These are phyloP conservation scores for Torymus aiolomorphi DNA, from an alignment of 2,888 invertebrate genomes.

Conservation along the genomic window DNA sequence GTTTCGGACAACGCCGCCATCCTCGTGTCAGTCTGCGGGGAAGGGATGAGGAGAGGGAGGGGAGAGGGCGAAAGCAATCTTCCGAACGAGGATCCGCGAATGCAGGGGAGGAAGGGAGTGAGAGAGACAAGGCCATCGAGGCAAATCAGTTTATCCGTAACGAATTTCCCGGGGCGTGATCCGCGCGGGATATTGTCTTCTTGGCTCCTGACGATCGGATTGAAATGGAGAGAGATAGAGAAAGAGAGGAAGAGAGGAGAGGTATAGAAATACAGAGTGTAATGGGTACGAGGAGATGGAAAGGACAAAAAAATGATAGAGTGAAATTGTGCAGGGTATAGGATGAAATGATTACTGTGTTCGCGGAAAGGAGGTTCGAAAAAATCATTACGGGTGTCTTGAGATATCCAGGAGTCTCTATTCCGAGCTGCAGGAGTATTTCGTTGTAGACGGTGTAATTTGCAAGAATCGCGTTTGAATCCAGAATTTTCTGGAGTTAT, in stretches of 20 bases:
- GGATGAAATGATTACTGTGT: conserved; percentile 32
- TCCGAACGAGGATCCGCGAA: not conserved
- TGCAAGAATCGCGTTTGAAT: no score
- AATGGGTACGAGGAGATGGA: not conserved
- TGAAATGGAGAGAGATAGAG: conserved; percentile 10
- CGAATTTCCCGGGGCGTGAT: conserved; percentile 49
- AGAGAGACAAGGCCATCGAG: conserved; percentile 33
- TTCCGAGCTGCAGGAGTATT: no score
- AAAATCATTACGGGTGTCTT: no score
- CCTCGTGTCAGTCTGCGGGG: conserved; percentile 23
- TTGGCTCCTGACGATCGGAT: conserved; percentile 45
- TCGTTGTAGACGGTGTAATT: no score
- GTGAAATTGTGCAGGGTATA: conserved; percentile 8
- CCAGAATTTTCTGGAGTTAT: no score
- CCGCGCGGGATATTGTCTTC: conserved; percentile 37
- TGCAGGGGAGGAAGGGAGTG: no score
- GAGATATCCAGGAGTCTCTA: no score
- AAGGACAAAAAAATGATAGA: not conserved
- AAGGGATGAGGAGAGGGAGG: not conserved
- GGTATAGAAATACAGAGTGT: not conserved
- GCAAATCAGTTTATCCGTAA: conserved; percentile 55
- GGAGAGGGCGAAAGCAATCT: not conserved
- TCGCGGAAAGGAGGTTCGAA: not conserved
- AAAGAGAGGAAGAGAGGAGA: not conserved
- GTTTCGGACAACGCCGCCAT: not conserved